Percentiles rank a stretch among this genome's conserved stretches.
Evolutionary conservation across 2,888 invertebrate species (phyloP).

Genomic region (Quadroppia sp.): DNA sequence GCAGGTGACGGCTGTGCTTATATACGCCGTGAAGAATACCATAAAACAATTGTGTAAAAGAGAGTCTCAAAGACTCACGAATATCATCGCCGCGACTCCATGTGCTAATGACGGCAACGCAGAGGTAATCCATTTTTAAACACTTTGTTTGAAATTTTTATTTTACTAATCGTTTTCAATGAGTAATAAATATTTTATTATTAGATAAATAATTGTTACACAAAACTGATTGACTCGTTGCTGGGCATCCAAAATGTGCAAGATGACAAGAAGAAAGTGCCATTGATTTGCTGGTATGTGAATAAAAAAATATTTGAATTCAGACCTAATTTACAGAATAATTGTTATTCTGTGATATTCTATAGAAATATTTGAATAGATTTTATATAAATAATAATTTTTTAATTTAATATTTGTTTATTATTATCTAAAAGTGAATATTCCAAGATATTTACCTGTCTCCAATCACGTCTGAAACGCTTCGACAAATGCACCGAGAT

Average conservation of each 20-base stretch:
- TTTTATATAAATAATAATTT: too few relatives aligned
- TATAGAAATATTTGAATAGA: too few relatives aligned
- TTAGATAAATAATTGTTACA: constrained; percentile 5
- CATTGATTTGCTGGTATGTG: not conserved
- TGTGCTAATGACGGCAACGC: not conserved
- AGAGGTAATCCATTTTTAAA: too few relatives aligned
- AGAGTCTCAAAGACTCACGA: not conserved
- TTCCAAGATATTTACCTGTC: not conserved
- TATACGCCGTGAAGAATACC: not conserved
- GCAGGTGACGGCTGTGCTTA: not conserved
- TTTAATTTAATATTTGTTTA: not conserved
- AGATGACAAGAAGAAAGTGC: constrained; percentile 1
- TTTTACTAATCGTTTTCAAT: too few relatives aligned
- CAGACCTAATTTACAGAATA: too few relatives aligned
- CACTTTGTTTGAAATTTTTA: too few relatives aligned
- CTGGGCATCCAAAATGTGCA: not conserved
- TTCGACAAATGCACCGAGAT: not conserved
- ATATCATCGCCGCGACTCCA: not conserved
- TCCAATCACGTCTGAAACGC: not conserved
- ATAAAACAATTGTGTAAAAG: constrained; percentile 8
- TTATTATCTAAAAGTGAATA: not conserved
- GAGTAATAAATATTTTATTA: not conserved
- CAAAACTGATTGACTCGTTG: not conserved
- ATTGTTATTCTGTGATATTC: too few relatives aligned
- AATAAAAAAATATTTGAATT: too few relatives aligned